These are phyloP conservation scores for Fissipunctia ypsillon DNA, from an alignment of 2,888 invertebrate genomes.

Conservation along the genomic window DNA sequence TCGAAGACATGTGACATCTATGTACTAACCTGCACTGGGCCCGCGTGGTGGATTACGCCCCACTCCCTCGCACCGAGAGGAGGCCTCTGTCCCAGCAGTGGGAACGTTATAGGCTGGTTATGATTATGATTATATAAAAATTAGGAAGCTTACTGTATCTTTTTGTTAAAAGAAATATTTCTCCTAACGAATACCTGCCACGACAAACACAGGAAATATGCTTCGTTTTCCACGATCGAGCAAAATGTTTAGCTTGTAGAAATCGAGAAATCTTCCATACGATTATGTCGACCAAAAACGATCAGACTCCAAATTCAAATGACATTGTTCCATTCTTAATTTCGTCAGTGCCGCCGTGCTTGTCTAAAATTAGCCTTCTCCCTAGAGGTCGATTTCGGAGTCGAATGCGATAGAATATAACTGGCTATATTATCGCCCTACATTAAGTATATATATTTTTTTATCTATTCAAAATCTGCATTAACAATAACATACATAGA, in stretches of 20 bases:
- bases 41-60: too few relatives aligned
- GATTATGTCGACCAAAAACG: not conserved
- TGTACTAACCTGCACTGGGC: too few relatives aligned
- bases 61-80: too few relatives aligned
- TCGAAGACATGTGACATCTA: too few relatives aligned
- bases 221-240: not conserved
- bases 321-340: constrained; percentile 22
- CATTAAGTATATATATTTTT: too few relatives aligned
- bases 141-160: not conserved
- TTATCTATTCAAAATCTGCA: too few relatives aligned
- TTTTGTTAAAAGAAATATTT: not conserved
- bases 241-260: not conserved
- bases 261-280: not conserved
- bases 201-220: not conserved
- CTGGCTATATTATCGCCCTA: not conserved
- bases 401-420: not conserved
- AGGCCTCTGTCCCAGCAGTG: too few relatives aligned
- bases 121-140: not conserved
- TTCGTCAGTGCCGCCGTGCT: not conserved
- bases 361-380: constrained; percentile 20
- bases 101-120: too few relatives aligned
- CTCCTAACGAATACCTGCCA: not conserved
- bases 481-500: too few relatives aligned
- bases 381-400: constrained; percentile 13
- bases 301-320: constrained; percentile 24